Base-by-base conservation (phyloP, 2,888 invertebrate genomes). In the Napeogenes sylphis region DNA sequence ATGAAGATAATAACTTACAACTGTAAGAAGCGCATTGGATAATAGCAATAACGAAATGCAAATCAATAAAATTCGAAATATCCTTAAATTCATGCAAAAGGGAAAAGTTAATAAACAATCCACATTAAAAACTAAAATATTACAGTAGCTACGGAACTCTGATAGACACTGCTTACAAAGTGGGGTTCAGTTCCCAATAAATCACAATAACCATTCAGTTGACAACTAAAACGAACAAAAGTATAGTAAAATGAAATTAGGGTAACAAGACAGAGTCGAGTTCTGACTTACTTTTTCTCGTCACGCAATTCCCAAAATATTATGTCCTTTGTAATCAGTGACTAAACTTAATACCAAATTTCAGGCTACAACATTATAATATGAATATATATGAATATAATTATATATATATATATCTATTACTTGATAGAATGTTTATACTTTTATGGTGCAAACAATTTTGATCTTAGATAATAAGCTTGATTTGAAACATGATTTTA, bases 161-260 rank as follows among this genome's bases (percentile, higher is more conserved):
- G 63, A 63, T 66, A 67, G 65, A 66, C 60, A 68, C 38, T 58
- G 51, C 46, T 56, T 59, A 61, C 63, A 64, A 61, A 65, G 53
- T 59, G 61, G 67, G 59, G 61, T 55, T 59, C 58, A 35, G n/a
- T 61, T 70, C 66, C 66, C 71, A 71, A 80, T 82, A 84, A 85
- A 84, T 84, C 80, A 83, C 78, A 75, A 79, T 76, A 73, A 73
- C 76, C 75, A 81, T 79, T 76, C 79, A 76, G 79, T 80, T 83
- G 83, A 84, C 85, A 78, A 66, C 61, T 69, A 62, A 77, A 73
- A 71, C 72, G 76, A 81, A 81, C 75, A 77, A 81, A 84, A 82
- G 84, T 80, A 80, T 78, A 81, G 71, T 79, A 74, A 83, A 86
- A 82, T 80, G 76, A 84, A 87, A 88, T 86, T 83, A 83, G 84